Evolutionary conservation across 2,797 vertebrate genomes (phyloP).

Genomic region (Nannoperca australis): DNA sequence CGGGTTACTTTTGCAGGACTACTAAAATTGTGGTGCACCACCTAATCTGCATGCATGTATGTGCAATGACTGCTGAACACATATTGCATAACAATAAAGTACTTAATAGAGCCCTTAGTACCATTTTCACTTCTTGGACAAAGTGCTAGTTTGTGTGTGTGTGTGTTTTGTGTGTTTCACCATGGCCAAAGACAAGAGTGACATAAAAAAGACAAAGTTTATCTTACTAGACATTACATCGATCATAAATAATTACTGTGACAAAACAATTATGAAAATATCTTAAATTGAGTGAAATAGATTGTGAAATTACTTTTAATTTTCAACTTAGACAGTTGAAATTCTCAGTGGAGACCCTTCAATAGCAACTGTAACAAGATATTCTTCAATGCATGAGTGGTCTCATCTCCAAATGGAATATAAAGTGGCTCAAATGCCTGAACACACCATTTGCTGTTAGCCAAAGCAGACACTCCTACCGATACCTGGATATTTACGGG

Average conservation of each 20-base stretch:
- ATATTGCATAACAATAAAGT: background rate
- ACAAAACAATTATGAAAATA: constrained; percentile 62
- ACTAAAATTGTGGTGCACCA: background rate
- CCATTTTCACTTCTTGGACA: background rate
- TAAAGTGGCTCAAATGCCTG: constrained; percentile 77
- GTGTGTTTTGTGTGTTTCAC: background rate
- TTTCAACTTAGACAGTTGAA: constrained; percentile 74
- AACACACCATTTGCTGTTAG: constrained; percentile 74
- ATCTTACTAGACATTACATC: constrained; percentile 15
- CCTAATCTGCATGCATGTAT: background rate
- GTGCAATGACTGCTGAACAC: background rate
- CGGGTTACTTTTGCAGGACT: background rate
- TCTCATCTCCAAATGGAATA: constrained; percentile 84
- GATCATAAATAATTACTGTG: constrained; percentile 51
- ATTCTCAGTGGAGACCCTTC: constrained; percentile 72
- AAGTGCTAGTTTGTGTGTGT: constrained; percentile 2
- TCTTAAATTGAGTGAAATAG: constrained; percentile 78
- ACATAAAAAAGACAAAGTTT: constrained; percentile 3
- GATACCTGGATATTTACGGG: constrained; percentile 72
- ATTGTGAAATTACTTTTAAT: constrained; percentile 79
- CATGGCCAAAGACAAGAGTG: background rate
- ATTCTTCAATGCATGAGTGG: constrained; percentile 80
- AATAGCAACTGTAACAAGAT: constrained; percentile 73
- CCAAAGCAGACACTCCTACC: constrained; percentile 66
- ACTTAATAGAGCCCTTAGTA: background rate